phyloP scores from a whole-genome alignment of 2,888 invertebrate genomes.

The Spialia ferax region DNA sequence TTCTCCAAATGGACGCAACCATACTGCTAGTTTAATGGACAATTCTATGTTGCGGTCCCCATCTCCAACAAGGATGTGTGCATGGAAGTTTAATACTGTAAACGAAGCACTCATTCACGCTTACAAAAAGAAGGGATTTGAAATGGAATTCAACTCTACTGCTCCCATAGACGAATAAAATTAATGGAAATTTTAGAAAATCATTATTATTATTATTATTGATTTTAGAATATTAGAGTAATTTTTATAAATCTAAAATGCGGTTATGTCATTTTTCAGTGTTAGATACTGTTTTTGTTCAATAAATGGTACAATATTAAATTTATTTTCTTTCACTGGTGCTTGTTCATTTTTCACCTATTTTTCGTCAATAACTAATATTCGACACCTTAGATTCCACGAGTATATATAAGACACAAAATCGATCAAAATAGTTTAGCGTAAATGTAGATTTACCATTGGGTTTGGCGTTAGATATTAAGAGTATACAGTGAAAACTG shows the following conservation, averaged over 20 bases:
- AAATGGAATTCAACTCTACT: conserved; percentile 49
- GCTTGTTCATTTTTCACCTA: conserved; percentile 26
- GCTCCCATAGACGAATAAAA: conserved; percentile 11
- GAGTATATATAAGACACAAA: conserved; percentile 62
- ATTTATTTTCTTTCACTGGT: not conserved
- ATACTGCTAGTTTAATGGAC: conserved; percentile 67
- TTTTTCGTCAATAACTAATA: conserved; percentile 46
- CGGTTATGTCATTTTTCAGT: not conserved
- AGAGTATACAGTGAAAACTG: conserved; percentile 55
- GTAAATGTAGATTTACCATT: conserved; percentile 83
- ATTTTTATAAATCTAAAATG: not conserved
- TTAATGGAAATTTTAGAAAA: not conserved
- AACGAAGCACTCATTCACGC: conserved; percentile 74
- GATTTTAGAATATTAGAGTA: too few relatives aligned
- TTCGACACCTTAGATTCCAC: conserved; percentile 64
- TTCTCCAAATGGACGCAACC: conserved; percentile 68
- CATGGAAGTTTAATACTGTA: conserved; percentile 79
- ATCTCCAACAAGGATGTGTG: conserved; percentile 54
- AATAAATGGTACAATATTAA: conserved; percentile 1
- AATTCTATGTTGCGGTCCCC: conserved; percentile 62
- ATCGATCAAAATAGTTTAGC: conserved; percentile 83
- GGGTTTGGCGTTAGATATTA: conserved; percentile 68
- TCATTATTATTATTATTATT: too few relatives aligned
- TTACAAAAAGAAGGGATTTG: conserved; percentile 70
- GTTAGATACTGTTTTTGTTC: conserved; percentile 3